Base-by-base conservation (phyloP, 2,797 vertebrate species). In the Enteromius paludinosus region DNA sequence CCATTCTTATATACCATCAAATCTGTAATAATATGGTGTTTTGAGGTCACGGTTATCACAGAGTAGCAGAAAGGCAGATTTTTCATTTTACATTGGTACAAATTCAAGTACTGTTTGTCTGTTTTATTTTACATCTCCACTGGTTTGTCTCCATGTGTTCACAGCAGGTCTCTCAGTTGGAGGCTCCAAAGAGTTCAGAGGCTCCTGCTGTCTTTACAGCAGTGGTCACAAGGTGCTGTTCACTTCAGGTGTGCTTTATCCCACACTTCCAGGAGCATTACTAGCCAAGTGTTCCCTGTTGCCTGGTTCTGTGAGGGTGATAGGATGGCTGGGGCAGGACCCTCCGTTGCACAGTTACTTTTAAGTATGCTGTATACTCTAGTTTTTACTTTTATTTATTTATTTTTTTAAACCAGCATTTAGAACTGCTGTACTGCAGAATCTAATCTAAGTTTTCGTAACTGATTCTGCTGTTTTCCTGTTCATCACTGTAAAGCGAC, bases 61-160 rank as follows among this genome's bases (percentile, higher is more conserved):
- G 33, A 66, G 17, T 18, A 41, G 17, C 38, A n/a, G 64, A 35
- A 35, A 68, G 20, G n/a, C 20, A 2, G 12, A 9, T 25, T 45
- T 43, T 4, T n/a, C 2, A 41, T 14, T 66, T 41, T 3, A 25
- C n/a, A 15, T 17, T 14, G 38, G 38, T 68, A 43, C 12, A 68
- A 41, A 43, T 41, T 68, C 65, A 41, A 23, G 12, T 4, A 35
- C 6, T 43, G 66, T 41, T 69, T 25, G 38, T 43, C 38, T 45
- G 17, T 30, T 71, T 28, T 30, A 30, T 49, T 28, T 71, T 30
- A 25, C 23, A 71, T 30, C 45, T 71, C 17, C 45, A 20, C 18
- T 20, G 69, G 69, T 71, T 71, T 71, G 69, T 30, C 17, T 71
- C 43, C 69, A 71, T 43, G 69, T 30, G 25, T 71, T 9, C 69